These are phyloP conservation scores for Sarcophilus harrisii DNA, from an alignment of 2,797 vertebrate genomes.

Conservation along the genomic window DNA sequence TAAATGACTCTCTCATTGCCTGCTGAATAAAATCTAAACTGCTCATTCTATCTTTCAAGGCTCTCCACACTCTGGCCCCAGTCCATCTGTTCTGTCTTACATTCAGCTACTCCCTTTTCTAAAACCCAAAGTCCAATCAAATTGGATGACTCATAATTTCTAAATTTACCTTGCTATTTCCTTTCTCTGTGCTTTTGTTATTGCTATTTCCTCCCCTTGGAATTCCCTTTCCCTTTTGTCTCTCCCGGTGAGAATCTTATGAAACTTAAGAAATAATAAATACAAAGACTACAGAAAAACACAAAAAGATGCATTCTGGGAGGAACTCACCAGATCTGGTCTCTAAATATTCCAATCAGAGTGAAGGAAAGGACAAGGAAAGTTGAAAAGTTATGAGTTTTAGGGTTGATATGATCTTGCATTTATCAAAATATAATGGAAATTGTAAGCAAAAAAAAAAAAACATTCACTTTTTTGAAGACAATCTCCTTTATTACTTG, in stretches of 20 bases:
- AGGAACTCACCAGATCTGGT: background rate
- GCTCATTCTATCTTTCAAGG: background rate
- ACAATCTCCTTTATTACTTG: background rate
- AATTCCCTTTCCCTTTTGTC: background rate
- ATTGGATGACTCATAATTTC: background rate
- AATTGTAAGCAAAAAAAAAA: background rate
- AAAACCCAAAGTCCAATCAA: background rate
- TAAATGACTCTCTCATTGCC: background rate
- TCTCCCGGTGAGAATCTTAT: background rate
- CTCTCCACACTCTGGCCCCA: background rate
- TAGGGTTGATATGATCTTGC: background rate
- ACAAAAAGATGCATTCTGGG: background rate
- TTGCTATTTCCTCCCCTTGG: background rate
- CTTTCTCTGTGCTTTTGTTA: background rate
- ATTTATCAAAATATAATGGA: background rate
- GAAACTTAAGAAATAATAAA: background rate
- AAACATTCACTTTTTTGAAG: background rate
- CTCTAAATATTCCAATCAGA: background rate
- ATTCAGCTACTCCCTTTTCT: background rate
- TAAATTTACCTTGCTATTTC: background rate
- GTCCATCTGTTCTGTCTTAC: background rate
- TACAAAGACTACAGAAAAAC: background rate
- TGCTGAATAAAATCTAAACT: background rate
- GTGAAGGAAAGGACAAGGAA: background rate
- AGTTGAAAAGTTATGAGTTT: background rate